These are phyloP conservation scores for Pygmarrhopalites habei DNA, from an alignment of 1,140 invertebrate genomes.

Conservation along the genomic window DNA sequence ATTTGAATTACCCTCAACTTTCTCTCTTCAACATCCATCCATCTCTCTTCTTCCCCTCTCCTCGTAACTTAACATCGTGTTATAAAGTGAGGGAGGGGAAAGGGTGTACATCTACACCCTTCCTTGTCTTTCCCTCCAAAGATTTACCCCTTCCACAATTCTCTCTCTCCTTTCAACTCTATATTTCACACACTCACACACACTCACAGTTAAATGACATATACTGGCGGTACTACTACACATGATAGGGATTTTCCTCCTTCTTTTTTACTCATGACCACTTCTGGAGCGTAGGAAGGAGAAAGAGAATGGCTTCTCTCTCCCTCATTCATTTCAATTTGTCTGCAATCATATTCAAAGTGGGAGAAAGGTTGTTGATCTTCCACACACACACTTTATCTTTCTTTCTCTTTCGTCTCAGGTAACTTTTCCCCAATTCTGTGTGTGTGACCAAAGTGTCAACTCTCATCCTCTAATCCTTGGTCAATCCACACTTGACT, in stretches of 20 bases:
- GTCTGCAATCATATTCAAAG: too few relatives aligned
- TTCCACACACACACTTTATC: too few relatives aligned
- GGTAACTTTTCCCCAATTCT: too few relatives aligned
- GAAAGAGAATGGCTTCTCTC: not conserved
- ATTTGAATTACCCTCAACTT: slow-evolving; percentile 27
- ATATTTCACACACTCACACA: not conserved
- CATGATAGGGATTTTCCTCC: not conserved
- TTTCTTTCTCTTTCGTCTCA: too few relatives aligned
- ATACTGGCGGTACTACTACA: not conserved
- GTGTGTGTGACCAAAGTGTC: too few relatives aligned
- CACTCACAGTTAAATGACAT: not conserved
- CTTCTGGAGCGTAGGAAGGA: not conserved
- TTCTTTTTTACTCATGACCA: slow-evolving; percentile 5
- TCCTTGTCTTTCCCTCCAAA: not conserved
- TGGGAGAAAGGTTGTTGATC: too few relatives aligned
- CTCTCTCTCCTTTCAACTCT: not conserved
- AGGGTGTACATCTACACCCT: not conserved
- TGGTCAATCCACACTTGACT: too few relatives aligned
- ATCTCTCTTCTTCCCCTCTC: too few relatives aligned
- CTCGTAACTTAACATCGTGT: too few relatives aligned
- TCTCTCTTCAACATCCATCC: not conserved
- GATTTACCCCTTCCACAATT: not conserved
- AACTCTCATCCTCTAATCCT: too few relatives aligned
- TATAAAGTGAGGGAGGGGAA: too few relatives aligned
- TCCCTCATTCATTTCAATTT: too few relatives aligned